Conservation (phyloP, 2,113 vertebrate species). For the Erythrocercus mccallii region DNA sequence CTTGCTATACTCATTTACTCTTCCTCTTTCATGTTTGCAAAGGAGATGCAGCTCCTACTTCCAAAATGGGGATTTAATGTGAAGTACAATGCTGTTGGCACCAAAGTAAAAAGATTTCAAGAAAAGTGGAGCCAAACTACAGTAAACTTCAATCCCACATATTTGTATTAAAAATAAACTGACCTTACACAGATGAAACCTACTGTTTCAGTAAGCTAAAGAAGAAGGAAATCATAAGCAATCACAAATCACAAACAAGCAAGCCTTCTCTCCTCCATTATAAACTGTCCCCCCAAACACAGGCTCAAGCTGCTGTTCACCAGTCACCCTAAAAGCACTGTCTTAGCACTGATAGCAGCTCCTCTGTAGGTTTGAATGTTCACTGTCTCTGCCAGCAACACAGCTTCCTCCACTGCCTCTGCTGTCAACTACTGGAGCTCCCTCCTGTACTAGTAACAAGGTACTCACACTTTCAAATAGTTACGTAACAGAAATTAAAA, state of each 20-base stretch:
- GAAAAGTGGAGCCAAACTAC: background rate
- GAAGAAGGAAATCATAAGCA: constrained; percentile 4
- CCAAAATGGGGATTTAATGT: background rate
- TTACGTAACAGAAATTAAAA: constrained; percentile 44
- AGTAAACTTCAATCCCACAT: background rate
- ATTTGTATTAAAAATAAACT: constrained; percentile 9
- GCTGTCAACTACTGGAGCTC: constrained; percentile 66
- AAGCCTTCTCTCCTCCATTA: background rate
- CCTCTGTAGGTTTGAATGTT: background rate
- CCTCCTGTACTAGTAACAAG: constrained; percentile 56
- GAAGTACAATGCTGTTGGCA: background rate
- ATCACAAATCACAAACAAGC: background rate
- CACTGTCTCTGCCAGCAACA: background rate
- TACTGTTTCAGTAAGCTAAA: constrained; percentile 1
- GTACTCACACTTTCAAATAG: constrained; percentile 44
- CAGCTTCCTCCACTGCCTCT: constrained; percentile 39
- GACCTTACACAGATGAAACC: background rate
- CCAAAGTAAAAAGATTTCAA: background rate
- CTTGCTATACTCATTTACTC: background rate
- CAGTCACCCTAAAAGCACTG: constrained; percentile 58
- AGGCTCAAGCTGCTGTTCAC: constrained; percentile 13
- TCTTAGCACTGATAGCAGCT: constrained; percentile 33
- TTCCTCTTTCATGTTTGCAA: background rate
- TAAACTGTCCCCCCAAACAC: background rate
- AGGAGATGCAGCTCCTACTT: background rate